Conservation (phyloP, 2,797 vertebrate species). For the Pseudomugil gertrudae region DNA sequence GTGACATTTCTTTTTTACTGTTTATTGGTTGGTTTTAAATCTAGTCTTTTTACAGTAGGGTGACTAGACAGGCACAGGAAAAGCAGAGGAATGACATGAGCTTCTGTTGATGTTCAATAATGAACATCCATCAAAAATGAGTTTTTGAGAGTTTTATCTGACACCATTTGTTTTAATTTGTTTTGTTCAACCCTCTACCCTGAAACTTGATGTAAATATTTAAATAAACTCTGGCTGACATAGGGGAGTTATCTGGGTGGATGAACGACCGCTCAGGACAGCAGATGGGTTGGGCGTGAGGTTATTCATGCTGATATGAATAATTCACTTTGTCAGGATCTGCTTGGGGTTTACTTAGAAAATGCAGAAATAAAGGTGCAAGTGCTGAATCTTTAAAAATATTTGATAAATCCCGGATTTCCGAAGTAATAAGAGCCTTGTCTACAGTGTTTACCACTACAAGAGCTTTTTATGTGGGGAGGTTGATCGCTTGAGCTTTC, state of each 20-base stretch:
- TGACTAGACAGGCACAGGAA: neutral
- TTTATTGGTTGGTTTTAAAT: conserved; percentile 4
- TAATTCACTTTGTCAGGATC: conserved; percentile 45
- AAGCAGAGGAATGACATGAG: neutral
- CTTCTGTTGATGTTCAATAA: neutral
- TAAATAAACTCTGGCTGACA: conserved; percentile 11
- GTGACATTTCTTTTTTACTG: neutral
- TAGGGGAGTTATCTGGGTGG: conserved; percentile 28
- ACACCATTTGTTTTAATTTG: neutral
- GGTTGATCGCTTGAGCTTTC: conserved; percentile 3
- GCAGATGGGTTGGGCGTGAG: conserved; percentile 17
- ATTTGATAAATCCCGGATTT: conserved; percentile 77
- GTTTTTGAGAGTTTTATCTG: neutral
- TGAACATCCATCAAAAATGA: neutral
- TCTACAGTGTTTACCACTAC: conserved; percentile 31
- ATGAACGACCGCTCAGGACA: conserved; percentile 27
- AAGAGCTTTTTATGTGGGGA: neutral
- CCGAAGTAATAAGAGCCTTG: conserved; percentile 64
- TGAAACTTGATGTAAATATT: conserved; percentile 49
- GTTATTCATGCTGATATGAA: conserved; percentile 51
- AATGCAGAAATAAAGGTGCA: conserved; percentile 42
- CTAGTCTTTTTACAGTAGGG: neutral
- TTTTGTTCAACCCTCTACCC: neutral
- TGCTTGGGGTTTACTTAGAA: conserved; percentile 51
- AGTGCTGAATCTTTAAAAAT: conserved; percentile 62